phyloP scores from a whole-genome alignment of 2,113 vertebrate species.

The Nesoenas mayeri region DNA sequence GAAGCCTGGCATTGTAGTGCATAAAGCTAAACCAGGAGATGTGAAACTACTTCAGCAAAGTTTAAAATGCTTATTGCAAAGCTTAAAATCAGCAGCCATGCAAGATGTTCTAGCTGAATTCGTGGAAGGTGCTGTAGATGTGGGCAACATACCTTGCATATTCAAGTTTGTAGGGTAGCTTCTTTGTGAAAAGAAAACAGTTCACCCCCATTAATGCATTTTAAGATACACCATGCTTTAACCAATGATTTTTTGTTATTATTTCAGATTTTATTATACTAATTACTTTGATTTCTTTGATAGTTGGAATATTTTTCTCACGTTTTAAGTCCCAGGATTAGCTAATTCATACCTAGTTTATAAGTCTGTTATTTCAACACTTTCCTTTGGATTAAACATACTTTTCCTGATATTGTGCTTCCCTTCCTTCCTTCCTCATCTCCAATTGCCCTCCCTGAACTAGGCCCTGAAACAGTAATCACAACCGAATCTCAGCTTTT shows the following conservation, averaged over 20 bases:
- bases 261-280: neutral
- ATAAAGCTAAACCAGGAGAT: neutral
- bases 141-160: rapidly evolving
- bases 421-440: neutral
- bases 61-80: neutral
- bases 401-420: neutral
- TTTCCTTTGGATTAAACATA: neutral
- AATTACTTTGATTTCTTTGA: neutral
- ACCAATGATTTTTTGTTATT: neutral
- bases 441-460: neutral
- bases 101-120: neutral
- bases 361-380: neutral
- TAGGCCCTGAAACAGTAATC: neutral
- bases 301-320: neutral
- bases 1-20: neutral
- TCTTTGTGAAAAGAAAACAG: neutral
- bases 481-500: neutral
- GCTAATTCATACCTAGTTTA: neutral
- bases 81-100: neutral
- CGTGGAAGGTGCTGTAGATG: neutral
- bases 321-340: neutral
- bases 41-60: neutral
- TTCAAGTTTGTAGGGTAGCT: neutral
- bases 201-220: neutral
- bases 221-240: neutral